Evolutionary conservation across 2,888 invertebrate genomes (phyloP).

Genomic region (Pseudococcus longispinus): DNA sequence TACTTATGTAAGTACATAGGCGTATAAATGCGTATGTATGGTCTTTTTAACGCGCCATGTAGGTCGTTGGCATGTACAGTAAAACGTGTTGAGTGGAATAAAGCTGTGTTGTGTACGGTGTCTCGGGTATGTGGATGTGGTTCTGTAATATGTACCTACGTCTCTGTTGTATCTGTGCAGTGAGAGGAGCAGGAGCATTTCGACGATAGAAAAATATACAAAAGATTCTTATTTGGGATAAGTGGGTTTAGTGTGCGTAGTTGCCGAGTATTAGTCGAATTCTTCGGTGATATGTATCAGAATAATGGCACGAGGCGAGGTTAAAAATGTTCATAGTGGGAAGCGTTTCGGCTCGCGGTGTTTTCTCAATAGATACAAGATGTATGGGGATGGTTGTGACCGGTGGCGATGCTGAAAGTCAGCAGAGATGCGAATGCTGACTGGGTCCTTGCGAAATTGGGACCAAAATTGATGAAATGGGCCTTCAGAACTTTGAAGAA

Average conservation of each 20-base stretch:
- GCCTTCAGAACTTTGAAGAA: too few relatives aligned
- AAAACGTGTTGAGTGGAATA: background rate
- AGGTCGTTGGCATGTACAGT: background rate
- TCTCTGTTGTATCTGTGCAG: background rate
- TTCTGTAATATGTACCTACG: background rate
- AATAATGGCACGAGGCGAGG: background rate
- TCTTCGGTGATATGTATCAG: background rate
- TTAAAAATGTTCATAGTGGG: background rate
- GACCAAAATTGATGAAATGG: too few relatives aligned
- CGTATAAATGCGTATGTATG: background rate
- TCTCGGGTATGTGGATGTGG: background rate
- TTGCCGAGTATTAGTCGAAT: background rate
- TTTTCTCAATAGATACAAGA: background rate
- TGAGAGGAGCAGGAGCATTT: background rate
- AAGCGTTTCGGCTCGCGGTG: background rate
- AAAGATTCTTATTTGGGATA: background rate
- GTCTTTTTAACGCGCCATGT: background rate
- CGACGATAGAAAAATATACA: conserved; percentile 2
- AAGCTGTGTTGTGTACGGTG: background rate
- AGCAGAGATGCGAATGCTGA: too few relatives aligned
- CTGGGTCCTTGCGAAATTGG: too few relatives aligned
- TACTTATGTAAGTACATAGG: background rate
- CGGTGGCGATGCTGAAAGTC: too few relatives aligned
- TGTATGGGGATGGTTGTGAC: background rate
- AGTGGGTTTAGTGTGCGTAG: background rate